phyloP scores from a whole-genome alignment of 2,888 invertebrate genomes.

The Synergus laeviventris region DNA sequence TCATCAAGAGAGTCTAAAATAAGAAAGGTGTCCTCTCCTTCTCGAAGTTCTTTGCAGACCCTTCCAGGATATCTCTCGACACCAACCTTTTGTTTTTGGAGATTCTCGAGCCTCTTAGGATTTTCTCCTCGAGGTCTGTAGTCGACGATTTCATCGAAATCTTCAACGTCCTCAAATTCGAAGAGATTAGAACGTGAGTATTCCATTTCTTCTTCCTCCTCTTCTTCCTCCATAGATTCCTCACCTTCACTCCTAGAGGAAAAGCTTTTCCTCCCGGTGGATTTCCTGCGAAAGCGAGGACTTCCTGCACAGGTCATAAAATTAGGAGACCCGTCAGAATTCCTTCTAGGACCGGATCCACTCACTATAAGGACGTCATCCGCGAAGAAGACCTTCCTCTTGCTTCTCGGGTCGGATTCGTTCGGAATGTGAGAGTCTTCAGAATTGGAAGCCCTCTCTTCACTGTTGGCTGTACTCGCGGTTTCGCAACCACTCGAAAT shows the following conservation, averaged over 20 bases:
- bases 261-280: slow-evolving; percentile 59
- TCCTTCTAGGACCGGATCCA: slow-evolving; percentile 62
- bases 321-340: slow-evolving; percentile 72
- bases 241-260: slow-evolving; percentile 65
- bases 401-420: slow-evolving; percentile 43
- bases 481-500: slow-evolving; percentile 90
- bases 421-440: slow-evolving; percentile 64
- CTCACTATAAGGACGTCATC: slow-evolving; percentile 41
- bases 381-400: slow-evolving; percentile 42
- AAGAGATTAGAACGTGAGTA: slow-evolving; percentile 60
- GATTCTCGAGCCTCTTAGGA: slow-evolving; percentile 55
- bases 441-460: slow-evolving; percentile 68
- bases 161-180: slow-evolving; percentile 72
- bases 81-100: slow-evolving; percentile 49
- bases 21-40: slow-evolving; percentile 70
- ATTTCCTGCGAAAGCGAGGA: slow-evolving; percentile 67
- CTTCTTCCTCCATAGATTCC: slow-evolving; percentile 66
- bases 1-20: slow-evolving; percentile 78
- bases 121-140: slow-evolving; percentile 72
- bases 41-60: slow-evolving; percentile 54
- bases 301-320: slow-evolving; percentile 72
- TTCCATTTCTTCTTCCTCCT: slow-evolving; percentile 59
- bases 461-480: slow-evolving; percentile 81
- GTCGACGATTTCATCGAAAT: slow-evolving; percentile 72
- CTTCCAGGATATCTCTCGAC: slow-evolving; percentile 48